Evolutionary conservation across 1,140 invertebrate genomes (phyloP).

Genomic region (Drosophila simulans): DNA sequence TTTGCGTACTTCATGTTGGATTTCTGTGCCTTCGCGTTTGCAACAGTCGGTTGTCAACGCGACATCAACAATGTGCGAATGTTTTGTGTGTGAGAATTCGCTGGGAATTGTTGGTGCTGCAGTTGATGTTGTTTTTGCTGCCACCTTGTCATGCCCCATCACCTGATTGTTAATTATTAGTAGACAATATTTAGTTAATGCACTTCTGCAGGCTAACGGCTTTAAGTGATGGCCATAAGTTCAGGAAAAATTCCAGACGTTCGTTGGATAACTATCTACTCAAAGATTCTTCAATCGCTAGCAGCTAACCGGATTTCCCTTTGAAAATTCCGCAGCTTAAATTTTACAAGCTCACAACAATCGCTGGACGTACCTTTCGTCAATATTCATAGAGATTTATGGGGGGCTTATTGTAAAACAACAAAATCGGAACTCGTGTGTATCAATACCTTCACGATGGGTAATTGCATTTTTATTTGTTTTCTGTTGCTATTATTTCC

Average conservation of each 20-base stretch:
- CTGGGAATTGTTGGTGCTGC: not conserved
- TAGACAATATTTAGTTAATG: slow-evolving; percentile 44
- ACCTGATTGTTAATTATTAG: slow-evolving; percentile 53
- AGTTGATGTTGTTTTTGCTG: slow-evolving; percentile 34
- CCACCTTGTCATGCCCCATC: slow-evolving; percentile 48
- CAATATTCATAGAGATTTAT: slow-evolving; percentile 22
- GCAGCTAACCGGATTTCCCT: slow-evolving; percentile 9
- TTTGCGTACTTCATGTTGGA: slow-evolving; percentile 47
- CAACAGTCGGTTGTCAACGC: slow-evolving; percentile 51
- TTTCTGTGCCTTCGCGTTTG: slow-evolving; percentile 4
- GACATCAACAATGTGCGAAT: slow-evolving; percentile 66
- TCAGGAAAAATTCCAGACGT: slow-evolving; percentile 1
- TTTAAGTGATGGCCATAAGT: slow-evolving; percentile 6
- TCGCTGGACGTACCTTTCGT: not conserved
- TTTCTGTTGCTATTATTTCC: slow-evolving; percentile 37
- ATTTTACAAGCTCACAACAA: slow-evolving; percentile 9
- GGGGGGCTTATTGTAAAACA: not conserved
- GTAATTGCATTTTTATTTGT: slow-evolving; percentile 43
- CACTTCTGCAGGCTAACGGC: slow-evolving; percentile 19
- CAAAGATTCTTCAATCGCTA: slow-evolving; percentile 8
- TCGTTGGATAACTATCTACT: slow-evolving; percentile 7
- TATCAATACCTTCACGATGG: slow-evolving; percentile 18
- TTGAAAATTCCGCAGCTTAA: not conserved
- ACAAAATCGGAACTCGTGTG: slow-evolving; percentile 36
- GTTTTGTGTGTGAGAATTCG: slow-evolving; percentile 70